These are phyloP conservation scores for Collichthys lucidus DNA, from an alignment of 2,113 vertebrate genomes.

Conservation along the genomic window DNA sequence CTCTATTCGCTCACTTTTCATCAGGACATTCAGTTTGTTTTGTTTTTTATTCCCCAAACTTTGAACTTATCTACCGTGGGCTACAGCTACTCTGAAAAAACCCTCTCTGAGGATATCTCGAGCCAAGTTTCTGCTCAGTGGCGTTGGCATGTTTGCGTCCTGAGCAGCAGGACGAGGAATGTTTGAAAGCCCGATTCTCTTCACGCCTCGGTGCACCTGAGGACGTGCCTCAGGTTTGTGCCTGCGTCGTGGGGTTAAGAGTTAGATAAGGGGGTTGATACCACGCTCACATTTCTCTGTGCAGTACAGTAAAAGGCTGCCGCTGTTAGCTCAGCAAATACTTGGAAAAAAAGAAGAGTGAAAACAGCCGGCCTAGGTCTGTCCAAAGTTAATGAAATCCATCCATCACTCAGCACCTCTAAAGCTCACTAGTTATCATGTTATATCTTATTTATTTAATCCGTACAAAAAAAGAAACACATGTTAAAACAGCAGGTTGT, in stretches of 20 bases:
- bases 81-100: constrained; percentile 22
- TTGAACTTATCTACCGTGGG: constrained; percentile 23
- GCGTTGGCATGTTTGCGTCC: not conserved
- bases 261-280: not conserved
- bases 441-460: not conserved
- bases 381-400: not conserved
- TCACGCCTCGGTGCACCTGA: constrained; percentile 17
- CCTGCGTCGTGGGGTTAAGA: not conserved
- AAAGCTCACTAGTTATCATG: not conserved
- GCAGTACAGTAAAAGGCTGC: not conserved
- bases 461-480: not conserved
- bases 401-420: not conserved
- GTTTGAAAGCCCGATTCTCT: not conserved
- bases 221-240: not conserved
- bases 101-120: not conserved
- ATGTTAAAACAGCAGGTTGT: not conserved
- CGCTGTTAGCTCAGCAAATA: constrained; percentile 3
- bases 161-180: not conserved
- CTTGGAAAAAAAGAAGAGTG: not conserved
- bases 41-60: constrained; percentile 19
- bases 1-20: constrained; percentile 40
- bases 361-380: not conserved
- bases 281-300: not conserved
- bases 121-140: constrained; percentile 30
- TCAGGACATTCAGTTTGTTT: constrained; percentile 42